Evolutionary conservation across 1,140 invertebrate genomes (phyloP).

Genomic region (Ladona fulva): DNA sequence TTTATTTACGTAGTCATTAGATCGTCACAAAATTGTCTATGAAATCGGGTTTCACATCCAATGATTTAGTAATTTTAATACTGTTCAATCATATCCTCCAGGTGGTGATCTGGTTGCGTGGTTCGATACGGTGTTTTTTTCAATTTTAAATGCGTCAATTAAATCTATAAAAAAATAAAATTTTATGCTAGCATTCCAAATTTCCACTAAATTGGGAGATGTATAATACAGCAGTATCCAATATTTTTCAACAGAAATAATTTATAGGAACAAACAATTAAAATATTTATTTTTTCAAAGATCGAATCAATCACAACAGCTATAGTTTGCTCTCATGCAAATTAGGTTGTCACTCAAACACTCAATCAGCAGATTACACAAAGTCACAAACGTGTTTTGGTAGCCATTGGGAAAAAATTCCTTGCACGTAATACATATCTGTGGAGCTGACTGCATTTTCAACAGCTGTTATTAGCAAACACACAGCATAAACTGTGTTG

Average conservation of each 20-base stretch:
- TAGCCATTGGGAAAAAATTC: neutral
- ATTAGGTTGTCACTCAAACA: neutral
- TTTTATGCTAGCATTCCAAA: too few species aligned
- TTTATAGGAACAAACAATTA: neutral
- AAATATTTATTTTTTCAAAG: neutral
- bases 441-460: neutral
- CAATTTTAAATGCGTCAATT: too few species aligned
- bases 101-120: too few species aligned
- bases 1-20: too few species aligned
- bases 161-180: too few species aligned
- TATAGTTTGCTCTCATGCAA: conserved; percentile 1
- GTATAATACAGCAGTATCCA: too few species aligned
- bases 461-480: neutral
- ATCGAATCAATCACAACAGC: neutral
- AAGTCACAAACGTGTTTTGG: neutral
- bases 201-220: too few species aligned
- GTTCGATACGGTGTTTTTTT: too few species aligned
- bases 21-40: too few species aligned
- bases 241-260: neutral
- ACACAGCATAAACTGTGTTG: neutral
- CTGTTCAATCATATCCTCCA: too few species aligned
- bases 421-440: neutral
- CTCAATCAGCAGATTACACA: neutral
- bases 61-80: too few species aligned
- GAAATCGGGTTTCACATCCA: too few species aligned